A percentile compares a stretch with the other conserved stretches of the same genome.
These are phyloP conservation scores for Lampris incognitus DNA, from an alignment of 2,113 vertebrate species.

Conservation along the genomic window DNA sequence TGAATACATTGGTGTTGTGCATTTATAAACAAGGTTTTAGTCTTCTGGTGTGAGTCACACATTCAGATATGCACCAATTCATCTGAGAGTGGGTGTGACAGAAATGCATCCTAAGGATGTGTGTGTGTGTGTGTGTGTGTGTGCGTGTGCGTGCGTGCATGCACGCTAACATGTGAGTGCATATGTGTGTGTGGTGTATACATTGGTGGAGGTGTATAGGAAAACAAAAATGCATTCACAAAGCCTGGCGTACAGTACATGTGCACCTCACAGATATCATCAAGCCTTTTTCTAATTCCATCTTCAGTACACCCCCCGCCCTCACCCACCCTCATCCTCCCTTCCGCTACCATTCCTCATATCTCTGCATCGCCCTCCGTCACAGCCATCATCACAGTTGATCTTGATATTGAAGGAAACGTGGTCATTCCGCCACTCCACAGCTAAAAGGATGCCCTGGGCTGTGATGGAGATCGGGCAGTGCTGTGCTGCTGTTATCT, in stretches of 20 bases:
- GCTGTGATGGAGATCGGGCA: conserved; percentile 54
- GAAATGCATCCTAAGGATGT: conserved; percentile 29
- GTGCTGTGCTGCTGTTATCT: conserved; percentile 51
- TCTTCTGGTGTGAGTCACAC: conserved; percentile 63
- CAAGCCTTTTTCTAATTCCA: conserved; percentile 45
- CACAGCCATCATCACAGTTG: conserved; percentile 27
- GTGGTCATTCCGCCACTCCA: conserved; percentile 33
- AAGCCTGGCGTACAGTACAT: conserved; percentile 15
- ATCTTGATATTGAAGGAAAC: conserved; percentile 58
- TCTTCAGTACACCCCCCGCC: not conserved
- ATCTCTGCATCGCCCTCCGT: conserved; percentile 30
- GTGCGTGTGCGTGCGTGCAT: conserved; percentile 29
- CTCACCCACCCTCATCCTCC: not conserved
- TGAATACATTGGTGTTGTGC: conserved; percentile 63
- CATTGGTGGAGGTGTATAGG: conserved; percentile 41
- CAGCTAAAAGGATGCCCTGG: conserved; percentile 48
- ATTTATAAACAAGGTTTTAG: conserved; percentile 57
- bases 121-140: not conserved
- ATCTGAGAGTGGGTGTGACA: conserved; percentile 69
- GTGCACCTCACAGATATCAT: conserved; percentile 43
- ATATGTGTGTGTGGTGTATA: conserved; percentile 8
- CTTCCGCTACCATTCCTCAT: not conserved
- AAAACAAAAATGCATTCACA: conserved; percentile 18
- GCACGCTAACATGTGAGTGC: not conserved
- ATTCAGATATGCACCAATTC: conserved; percentile 56